A percentile compares a stretch with the other conserved stretches of the same genome.
Conservation (phyloP, 2,113 vertebrate genomes). For the Ictalurus punctatus region DNA sequence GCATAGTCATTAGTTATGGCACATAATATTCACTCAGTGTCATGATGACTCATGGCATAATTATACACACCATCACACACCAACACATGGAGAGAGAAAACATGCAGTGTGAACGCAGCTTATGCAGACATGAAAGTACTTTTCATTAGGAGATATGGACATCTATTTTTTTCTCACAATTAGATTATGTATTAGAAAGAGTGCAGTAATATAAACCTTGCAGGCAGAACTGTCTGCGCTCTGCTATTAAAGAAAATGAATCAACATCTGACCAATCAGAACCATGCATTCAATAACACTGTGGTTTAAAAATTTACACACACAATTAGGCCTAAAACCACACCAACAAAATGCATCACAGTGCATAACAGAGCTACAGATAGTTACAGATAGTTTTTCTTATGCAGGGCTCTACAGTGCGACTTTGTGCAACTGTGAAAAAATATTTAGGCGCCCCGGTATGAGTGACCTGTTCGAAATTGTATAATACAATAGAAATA, state of each 20-base stretch:
- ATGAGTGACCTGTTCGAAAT: no score
- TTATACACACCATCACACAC: conserved; percentile 6
- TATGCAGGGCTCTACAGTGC: no score
- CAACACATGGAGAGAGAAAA: neutral
- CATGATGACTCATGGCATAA: conserved; percentile 24
- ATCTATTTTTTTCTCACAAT: neutral
- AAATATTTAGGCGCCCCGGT: no score
- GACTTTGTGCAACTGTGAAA: no score
- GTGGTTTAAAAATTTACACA: neutral
- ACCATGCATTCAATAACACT: neutral
- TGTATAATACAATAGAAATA: no score
- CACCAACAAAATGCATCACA: neutral
- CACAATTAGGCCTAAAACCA: no score
- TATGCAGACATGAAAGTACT: conserved; percentile 25
- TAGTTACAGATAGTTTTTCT: neutral
- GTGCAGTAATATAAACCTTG: neutral
- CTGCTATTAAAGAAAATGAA: neutral
- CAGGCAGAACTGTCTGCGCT: neutral
- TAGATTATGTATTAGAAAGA: neutral
- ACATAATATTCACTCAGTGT: neutral
- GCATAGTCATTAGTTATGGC: conserved; percentile 9
- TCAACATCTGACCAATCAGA: neutral
- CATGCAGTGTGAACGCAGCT: conserved; percentile 14
- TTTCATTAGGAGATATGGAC: conserved; percentile 10
- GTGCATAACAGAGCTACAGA: neutral